Evolutionary conservation across 1,140 invertebrate species (phyloP), one percentile per base, ranked within the genome.

Genomic region (Artemia franciscana): DNA sequence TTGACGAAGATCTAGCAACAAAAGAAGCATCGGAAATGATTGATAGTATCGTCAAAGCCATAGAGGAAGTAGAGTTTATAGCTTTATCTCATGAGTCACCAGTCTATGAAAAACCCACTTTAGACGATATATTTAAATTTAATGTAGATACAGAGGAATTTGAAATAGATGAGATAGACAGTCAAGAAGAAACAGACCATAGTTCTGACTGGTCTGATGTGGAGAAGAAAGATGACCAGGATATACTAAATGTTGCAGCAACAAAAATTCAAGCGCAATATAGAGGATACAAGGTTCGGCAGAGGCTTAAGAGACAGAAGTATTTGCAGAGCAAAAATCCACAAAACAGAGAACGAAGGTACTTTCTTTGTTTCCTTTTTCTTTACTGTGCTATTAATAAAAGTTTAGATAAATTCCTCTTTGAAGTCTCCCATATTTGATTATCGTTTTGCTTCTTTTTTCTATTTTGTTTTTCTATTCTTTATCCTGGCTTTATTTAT

Each of bases 241-340:
- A 51, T 18, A 51, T 51, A 15, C 3, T 51, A 3, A 51, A 51
- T 18, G 12, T 15, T 23, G 63, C 63, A 2, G 63, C 63, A 15
- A 64, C 30, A 9, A 62, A 62, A 58, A 64, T 64, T 58, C 63
- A 64, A 21, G 63, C 63, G 15, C 56, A 60, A 18, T 64, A 58
- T 58, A 21, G 63, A 3, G 63, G 63, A 12, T 63, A 60, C 18
- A 39, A 57, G 3, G 59, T 57, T 23, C 4, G 62, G 4, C 57
- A 60, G 58, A 23, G 27, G n/a, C 24, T 63, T 1, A 63, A 63
- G 18, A 56, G 51, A 3, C 39, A 60, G 30, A 64, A 58, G 58
- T 56, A 23, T 25, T 18, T 58, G 30, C 24, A 63, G 39, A 51
- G n/a, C n/a, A n/a, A 51, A 15, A 12, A 51, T 51, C 39, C 39